Base-by-base conservation (phyloP, 2,888 invertebrate genomes). In the Catocala nupta region DNA sequence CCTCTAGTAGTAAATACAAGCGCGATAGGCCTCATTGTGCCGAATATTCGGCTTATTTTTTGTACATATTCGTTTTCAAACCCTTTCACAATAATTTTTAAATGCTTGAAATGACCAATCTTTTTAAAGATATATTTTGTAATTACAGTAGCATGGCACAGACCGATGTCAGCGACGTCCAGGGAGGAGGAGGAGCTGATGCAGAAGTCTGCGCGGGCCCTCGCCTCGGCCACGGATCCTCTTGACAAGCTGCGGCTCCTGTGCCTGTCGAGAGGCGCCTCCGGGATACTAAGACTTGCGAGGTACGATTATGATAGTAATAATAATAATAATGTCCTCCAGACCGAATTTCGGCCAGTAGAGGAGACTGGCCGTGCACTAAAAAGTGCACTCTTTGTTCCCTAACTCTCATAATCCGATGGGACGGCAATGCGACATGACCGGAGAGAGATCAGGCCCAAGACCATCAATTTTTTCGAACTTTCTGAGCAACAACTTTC, bases 241-340 rank as follows among this genome's bases (percentile, higher is more conserved):
- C 90, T 98, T 62, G 97, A 99, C 90, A 96, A 96, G 84, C 90
- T 99, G 72, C 95, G 98, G 55, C 93, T 98, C 71, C 94, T 97
- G 70, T 98, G 99, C 87, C 95, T 99, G 57, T 95, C 97, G 0
- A 95, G 98, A 65, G 99, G 99, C 16, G 97, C 98, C 39, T 96
- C 96, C 34, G 99, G 99, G 58, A 98, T 99, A 84, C 95, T 99
- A 80, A 97, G 97, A 1, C 92, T 99, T 52, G 97, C 97, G 80
- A 96, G 98, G 97, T 98, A 58, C 13, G 7, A 5, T 9, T 0
- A 8, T 8, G 34, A 44, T 12, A 16, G 2, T 4, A 36, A 8
- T 36, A 7, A 36, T 5, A 36, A 16, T 16, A 16, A 16, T 16
- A 16, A 16, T 16, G 16, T 16, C 16, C 16, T 16, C 16, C 16